These are phyloP conservation scores for Oophaga pumilio DNA, from an alignment of 2,113 vertebrate genomes.

Conservation along the genomic window DNA sequence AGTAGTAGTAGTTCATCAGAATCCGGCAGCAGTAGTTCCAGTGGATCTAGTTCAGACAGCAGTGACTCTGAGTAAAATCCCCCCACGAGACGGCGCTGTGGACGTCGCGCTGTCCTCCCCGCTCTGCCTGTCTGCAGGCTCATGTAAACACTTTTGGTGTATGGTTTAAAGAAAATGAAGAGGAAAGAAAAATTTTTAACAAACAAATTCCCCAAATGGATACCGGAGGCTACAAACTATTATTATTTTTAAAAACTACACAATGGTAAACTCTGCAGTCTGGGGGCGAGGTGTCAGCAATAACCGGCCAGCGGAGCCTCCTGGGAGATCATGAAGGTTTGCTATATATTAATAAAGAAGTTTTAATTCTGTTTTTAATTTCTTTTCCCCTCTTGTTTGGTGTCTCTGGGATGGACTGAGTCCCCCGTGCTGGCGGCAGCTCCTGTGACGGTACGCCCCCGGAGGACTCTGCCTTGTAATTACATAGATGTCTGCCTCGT, in stretches of 20 bases:
- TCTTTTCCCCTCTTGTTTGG: slow-evolving; percentile 7
- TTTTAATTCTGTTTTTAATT: slow-evolving; percentile 43
- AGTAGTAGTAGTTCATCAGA: slow-evolving; percentile 84
- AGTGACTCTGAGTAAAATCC: slow-evolving; percentile 77
- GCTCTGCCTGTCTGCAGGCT: slow-evolving; percentile 50
- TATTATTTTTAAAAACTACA: slow-evolving; percentile 43
- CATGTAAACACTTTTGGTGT: slow-evolving; percentile 61
- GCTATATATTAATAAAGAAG: slow-evolving; percentile 27
- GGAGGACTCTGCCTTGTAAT: slow-evolving; percentile 37
- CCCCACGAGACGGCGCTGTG: slow-evolving; percentile 30
- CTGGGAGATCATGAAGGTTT: slow-evolving; percentile 41
- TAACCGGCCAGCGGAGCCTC: slow-evolving; percentile 35
- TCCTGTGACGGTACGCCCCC: neutral
- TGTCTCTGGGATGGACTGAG: neutral
- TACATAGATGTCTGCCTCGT: slow-evolving; percentile 13
- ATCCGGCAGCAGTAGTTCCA: slow-evolving; percentile 82
- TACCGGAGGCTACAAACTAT: slow-evolving; percentile 2
- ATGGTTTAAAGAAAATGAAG: slow-evolving; percentile 58
- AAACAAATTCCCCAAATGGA: neutral
- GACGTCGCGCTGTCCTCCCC: slow-evolving; percentile 37
- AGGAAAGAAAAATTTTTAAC: neutral
- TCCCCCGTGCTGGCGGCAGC: neutral
- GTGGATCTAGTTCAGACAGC: slow-evolving; percentile 87
- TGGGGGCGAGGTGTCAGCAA: slow-evolving; percentile 35
- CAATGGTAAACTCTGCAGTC: neutral